Evolutionary conservation across 1,140 invertebrate genomes (phyloP).

Genomic region (Formica selysi): DNA sequence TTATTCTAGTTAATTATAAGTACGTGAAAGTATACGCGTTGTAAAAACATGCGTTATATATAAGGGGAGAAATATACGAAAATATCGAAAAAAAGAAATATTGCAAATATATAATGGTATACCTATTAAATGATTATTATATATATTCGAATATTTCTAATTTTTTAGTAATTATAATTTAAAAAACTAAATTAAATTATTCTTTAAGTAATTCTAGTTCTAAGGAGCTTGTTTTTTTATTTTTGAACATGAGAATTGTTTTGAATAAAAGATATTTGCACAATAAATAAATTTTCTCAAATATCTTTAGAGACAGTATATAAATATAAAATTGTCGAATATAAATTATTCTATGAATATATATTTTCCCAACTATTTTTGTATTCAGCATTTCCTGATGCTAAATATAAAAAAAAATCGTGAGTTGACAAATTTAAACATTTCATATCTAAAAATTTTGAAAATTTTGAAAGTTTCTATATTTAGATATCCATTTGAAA

Average conservation of each 20-base stretch:
- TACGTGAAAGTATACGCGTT: neutral
- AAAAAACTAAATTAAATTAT: neutral
- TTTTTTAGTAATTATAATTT: neutral
- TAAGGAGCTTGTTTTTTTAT: neutral
- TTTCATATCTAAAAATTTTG: neutral
- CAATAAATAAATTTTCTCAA: too few relatives aligned
- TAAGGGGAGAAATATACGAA: neutral
- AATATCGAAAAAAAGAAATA: neutral
- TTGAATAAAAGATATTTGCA: too few relatives aligned
- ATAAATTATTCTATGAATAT: neutral
- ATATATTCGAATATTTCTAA: neutral
- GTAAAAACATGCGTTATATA: neutral
- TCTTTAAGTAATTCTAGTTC: neutral
- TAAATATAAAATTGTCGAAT: neutral
- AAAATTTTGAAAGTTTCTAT: neutral
- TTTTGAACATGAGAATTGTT: too few relatives aligned
- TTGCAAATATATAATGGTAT: neutral
- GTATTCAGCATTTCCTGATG: neutral
- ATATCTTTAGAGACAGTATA: too few relatives aligned
- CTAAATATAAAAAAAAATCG: neutral
- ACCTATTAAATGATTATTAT: neutral
- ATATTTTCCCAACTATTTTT: neutral
- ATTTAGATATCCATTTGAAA: neutral
- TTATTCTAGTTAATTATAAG: constrained; percentile 5
- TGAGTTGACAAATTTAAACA: neutral